These are phyloP conservation scores for Sycophila sp. DNA, from an alignment of 1,140 invertebrate genomes.

Conservation along the genomic window DNA sequence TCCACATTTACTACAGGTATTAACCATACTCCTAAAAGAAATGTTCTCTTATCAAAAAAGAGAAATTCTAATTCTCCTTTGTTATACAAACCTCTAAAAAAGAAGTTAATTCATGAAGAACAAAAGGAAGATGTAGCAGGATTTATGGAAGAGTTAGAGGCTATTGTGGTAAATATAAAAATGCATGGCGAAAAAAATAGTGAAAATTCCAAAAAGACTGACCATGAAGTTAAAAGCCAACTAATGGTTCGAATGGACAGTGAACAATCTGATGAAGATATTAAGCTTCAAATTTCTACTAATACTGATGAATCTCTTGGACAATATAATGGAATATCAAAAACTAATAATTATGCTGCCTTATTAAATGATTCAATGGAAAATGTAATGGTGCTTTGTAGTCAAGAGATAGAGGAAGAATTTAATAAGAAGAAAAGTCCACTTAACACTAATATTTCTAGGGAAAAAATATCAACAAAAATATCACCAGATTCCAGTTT, in stretches of 20 bases:
- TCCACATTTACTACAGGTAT: conserved; percentile 1
- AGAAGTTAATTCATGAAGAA: conserved; percentile 49
- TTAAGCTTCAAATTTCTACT: conserved; percentile 28
- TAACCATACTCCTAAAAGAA: conserved; percentile 50
- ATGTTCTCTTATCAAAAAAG: conserved; percentile 47
- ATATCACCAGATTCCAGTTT: not conserved
- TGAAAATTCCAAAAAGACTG: not conserved
- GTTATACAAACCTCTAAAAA: conserved; percentile 52
- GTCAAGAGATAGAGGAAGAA: conserved; percentile 54
- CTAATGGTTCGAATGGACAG: conserved; percentile 26
- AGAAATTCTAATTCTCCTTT: conserved; percentile 54
- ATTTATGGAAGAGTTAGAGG: conserved; percentile 50
- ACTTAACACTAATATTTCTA: not conserved
- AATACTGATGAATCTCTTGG: conserved; percentile 8
- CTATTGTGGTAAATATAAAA: conserved; percentile 42
- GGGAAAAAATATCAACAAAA: not conserved
- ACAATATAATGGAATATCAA: not conserved
- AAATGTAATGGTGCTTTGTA: conserved; percentile 53
- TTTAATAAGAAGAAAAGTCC: not conserved
- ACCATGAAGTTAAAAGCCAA: conserved; percentile 12
- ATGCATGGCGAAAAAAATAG: not conserved
- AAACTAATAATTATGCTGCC: conserved; percentile 41
- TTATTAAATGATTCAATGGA: conserved; percentile 57
- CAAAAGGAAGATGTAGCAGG: conserved; percentile 48
- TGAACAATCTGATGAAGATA: conserved; percentile 11